Percentiles rank a stretch among this genome's conserved stretches.
Evolutionary conservation across 2,113 vertebrate genomes (phyloP).

Genomic region (Pseudorectes ferrugineus): DNA sequence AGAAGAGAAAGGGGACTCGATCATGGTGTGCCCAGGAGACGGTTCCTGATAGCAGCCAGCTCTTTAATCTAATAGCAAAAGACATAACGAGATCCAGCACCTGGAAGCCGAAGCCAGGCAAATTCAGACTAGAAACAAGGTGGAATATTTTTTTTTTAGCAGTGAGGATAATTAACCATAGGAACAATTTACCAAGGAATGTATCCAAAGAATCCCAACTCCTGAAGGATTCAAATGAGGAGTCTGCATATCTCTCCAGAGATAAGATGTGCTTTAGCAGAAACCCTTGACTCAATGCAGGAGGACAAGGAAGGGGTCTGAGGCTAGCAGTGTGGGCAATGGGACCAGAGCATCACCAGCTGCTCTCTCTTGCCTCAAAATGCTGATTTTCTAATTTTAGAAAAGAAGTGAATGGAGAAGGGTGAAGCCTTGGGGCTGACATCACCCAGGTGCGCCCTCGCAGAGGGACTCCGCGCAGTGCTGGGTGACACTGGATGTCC

Average conservation of each 20-base stretch:
- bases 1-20: neutral
- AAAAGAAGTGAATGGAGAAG: neutral
- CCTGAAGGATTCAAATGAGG: conserved; percentile 31
- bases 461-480: neutral
- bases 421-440: rapidly evolving
- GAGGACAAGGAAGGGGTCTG: neutral
- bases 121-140: conserved; percentile 44
- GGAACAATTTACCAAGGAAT: conserved; percentile 44
- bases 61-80: conserved; percentile 7
- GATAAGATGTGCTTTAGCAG: neutral
- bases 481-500: rapidly evolving
- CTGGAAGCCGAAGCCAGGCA: conserved; percentile 40
- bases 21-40: neutral
- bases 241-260: neutral
- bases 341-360: neutral
- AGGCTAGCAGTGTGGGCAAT: neutral
- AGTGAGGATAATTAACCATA: conserved; percentile 28
- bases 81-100: neutral
- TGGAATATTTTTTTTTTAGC: conserved; percentile 14
- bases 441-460: neutral
- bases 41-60: neutral
- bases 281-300: neutral
- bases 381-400: neutral
- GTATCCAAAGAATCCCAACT: neutral
- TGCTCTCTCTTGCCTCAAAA: neutral